phyloP scores from a whole-genome alignment of 2,888 invertebrate genomes.

The Ditula angustiorana region DNA sequence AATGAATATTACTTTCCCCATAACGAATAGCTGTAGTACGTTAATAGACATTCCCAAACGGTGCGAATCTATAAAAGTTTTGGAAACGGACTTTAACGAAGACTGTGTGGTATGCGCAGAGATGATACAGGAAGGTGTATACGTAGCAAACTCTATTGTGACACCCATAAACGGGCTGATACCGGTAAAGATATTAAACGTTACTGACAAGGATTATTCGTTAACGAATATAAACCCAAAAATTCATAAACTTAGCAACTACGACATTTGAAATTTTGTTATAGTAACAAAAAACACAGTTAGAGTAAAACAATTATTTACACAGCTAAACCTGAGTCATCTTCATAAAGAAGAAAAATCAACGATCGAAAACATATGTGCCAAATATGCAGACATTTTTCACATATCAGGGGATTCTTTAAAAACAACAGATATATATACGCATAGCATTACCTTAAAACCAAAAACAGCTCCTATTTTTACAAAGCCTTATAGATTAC shows the following conservation, averaged over 20 bases:
- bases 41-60: no score
- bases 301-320: conserved; percentile 5
- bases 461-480: neutral
- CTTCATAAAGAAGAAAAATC: conserved; percentile 4
- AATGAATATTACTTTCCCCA: neutral
- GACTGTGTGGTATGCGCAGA: conserved; percentile 26
- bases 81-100: conserved; percentile 7
- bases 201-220: conserved; percentile 45
- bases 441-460: neutral
- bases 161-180: conserved; percentile 20
- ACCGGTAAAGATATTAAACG: conserved; percentile 40
- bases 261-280: neutral
- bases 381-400: conserved; percentile 6
- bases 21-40: no score
- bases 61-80: conserved; percentile 30
- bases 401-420: neutral
- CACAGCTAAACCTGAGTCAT: neutral
- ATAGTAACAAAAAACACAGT: neutral
- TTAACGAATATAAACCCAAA: conserved; percentile 46
- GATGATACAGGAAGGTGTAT: conserved; percentile 22
- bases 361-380: conserved; percentile 4
- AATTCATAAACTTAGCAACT: neutral
- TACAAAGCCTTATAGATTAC: conserved; percentile 5
- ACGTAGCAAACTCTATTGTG: conserved; percentile 25
- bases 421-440: neutral